These are phyloP conservation scores for Campoplex capitator DNA, from an alignment of 2,888 invertebrate genomes.

Conservation along the genomic window DNA sequence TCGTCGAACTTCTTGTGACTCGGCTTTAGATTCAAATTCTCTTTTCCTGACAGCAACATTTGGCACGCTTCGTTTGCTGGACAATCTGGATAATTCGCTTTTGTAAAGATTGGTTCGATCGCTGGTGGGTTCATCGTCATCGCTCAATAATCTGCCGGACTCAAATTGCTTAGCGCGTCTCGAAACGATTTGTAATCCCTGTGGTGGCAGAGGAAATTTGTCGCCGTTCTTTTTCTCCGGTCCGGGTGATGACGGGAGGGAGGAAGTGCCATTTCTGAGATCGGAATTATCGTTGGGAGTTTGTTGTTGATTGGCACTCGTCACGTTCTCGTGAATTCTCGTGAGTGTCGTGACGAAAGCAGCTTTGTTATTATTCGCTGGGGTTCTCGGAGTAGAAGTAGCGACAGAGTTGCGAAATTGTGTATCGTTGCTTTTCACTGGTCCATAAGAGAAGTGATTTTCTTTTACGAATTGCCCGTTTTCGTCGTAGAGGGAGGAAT, in stretches of 20 bases:
- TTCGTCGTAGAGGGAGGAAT: constrained; percentile 72
- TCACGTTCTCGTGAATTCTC: constrained; percentile 88
- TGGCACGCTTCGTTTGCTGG: constrained; percentile 89
- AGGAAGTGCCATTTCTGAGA: constrained; percentile 85
- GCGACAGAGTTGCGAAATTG: constrained; percentile 61
- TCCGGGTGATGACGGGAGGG: constrained; percentile 82
- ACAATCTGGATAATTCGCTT: constrained; percentile 89
- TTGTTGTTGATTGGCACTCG: constrained; percentile 72
- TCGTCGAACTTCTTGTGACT: constrained; percentile 83
- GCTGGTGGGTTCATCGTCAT: constrained; percentile 85
- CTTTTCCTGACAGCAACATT: constrained; percentile 90
- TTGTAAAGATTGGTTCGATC: constrained; percentile 89
- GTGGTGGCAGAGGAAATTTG: constrained; percentile 82
- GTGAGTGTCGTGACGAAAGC: constrained; percentile 88
- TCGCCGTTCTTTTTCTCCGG: constrained; percentile 81
- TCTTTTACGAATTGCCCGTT: constrained; percentile 74
- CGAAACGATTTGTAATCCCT: constrained; percentile 89
- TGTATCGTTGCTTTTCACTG: constrained; percentile 62
- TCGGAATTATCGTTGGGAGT: constrained; percentile 63
- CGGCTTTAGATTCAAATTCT: constrained; percentile 89
- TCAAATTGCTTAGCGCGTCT: constrained; percentile 91
- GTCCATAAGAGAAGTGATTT: constrained; percentile 68
- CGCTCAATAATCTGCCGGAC: constrained; percentile 87
- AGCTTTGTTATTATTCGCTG: constrained; percentile 70
- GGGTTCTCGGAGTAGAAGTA: constrained; percentile 46